Conservation (phyloP, 2,113 vertebrate genomes). For the Felis catus region F.catus_Fca126_mat1.0 CM031420.1:95485001-95485500, state of each 20-base stretch:
- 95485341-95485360: background rate
- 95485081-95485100: slow-evolving; percentile 79
- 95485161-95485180: slow-evolving; percentile 80
- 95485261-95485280: background rate
- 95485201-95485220: slow-evolving; percentile 22
- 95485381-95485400: slow-evolving; percentile 53
- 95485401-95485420: slow-evolving; percentile 53
- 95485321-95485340: slow-evolving; percentile 58
- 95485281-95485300: background rate
- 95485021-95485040: slow-evolving; percentile 64
- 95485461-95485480: slow-evolving; percentile 79
- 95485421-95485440: slow-evolving; percentile 78
- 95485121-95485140: slow-evolving; percentile 86
- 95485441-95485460: slow-evolving; percentile 76
- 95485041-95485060: slow-evolving; percentile 66
- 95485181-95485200: slow-evolving; percentile 71
- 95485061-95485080: slow-evolving; percentile 75
- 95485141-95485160: slow-evolving; percentile 82
- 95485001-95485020: slow-evolving; percentile 64
- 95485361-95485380: background rate
- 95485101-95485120: slow-evolving; percentile 79
- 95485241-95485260: slow-evolving; percentile 48
- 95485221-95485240: slow-evolving; percentile 58
- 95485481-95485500: slow-evolving; percentile 67
- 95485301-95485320: slow-evolving; percentile 58